These are phyloP conservation scores for Lasioglossum malachurum DNA, from an alignment of 2,888 invertebrate species.

Conservation along the genomic window DNA sequence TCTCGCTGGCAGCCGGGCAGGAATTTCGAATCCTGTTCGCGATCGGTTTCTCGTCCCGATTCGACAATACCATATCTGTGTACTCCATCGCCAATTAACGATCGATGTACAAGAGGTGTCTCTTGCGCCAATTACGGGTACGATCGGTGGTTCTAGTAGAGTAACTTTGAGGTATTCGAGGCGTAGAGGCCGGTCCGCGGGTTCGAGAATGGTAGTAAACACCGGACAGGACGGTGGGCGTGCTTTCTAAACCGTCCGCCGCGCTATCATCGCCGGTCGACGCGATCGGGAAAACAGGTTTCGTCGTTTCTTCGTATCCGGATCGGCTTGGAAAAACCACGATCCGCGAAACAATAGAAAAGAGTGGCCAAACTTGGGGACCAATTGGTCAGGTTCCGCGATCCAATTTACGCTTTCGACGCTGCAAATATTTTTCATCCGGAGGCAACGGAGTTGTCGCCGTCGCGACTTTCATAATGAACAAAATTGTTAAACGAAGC, in stretches of 20 bases:
- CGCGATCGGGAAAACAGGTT: conserved; percentile 35
- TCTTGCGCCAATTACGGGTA: conserved; percentile 28
- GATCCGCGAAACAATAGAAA: not conserved
- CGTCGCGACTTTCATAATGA: not conserved
- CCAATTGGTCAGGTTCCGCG: not conserved
- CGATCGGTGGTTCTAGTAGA: conserved; percentile 29
- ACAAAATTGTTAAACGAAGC: not conserved
- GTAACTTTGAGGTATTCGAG: conserved; percentile 36
- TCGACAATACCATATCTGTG: conserved; percentile 3
- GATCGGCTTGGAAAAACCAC: not conserved
- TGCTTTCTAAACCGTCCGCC: conserved; percentile 32
- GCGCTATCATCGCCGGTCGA: conserved; percentile 14
- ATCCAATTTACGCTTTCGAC: not conserved
- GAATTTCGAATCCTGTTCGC: conserved; percentile 8
- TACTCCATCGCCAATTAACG: conserved; percentile 9
- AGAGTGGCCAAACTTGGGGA: not conserved
- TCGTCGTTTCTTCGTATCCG: conserved; percentile 9
- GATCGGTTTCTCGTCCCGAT: conserved; percentile 15
- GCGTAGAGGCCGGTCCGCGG: conserved; percentile 3
- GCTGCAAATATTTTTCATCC: no score
- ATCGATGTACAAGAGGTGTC: conserved; percentile 18
- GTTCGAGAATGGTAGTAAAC: conserved; percentile 45
- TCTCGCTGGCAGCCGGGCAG: not conserved
- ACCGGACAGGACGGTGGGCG: conserved; percentile 24
- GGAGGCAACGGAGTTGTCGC: no score